These are phyloP conservation scores for Heliothis peltigera DNA, from an alignment of 2,888 invertebrate species.

Conservation along the genomic window DNA sequence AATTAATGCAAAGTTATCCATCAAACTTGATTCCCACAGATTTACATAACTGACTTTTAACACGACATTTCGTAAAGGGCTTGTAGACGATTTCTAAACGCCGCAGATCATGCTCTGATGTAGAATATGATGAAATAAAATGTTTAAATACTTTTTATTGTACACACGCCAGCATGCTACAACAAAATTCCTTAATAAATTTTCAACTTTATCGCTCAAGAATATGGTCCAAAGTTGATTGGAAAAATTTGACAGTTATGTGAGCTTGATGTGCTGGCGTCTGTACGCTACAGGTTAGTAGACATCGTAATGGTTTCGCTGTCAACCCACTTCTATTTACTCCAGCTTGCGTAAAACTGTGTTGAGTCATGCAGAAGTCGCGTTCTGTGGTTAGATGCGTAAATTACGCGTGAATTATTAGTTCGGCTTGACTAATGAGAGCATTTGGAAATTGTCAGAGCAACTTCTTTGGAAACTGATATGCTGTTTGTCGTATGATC, in stretches of 20 bases:
- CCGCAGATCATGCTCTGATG: conserved; percentile 7
- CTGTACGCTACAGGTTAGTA: conserved; percentile 13
- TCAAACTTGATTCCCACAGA: conserved; percentile 15
- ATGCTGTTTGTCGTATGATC: conserved; percentile 20
- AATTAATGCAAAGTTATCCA: conserved; percentile 20
- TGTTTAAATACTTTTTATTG: conserved; percentile 25
- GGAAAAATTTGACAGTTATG: no score
- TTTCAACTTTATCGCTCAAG: no score
- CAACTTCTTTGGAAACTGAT: conserved; percentile 12
- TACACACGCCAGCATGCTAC: no score
- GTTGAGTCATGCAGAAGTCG: conserved; percentile 35
- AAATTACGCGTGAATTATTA: conserved; percentile 52
- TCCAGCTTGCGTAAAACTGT: conserved; percentile 49
- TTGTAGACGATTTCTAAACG: conserved; percentile 31
- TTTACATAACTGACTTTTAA: conserved; percentile 35
- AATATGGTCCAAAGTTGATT: no score
- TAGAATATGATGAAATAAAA: conserved; percentile 33
- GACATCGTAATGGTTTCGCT: conserved; percentile 22
- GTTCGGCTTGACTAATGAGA: conserved; percentile 42
- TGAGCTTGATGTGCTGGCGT: no score
- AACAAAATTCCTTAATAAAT: no score
- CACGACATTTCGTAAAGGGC: conserved; percentile 41
- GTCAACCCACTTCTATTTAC: conserved; percentile 32
- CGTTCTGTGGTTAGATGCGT: conserved; percentile 41
- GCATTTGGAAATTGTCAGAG: conserved; percentile 30